Evolutionary conservation across 2,888 invertebrate species (phyloP), one percentile per base, ranked within the genome.

Genomic region (Chrysolina americana): DNA sequence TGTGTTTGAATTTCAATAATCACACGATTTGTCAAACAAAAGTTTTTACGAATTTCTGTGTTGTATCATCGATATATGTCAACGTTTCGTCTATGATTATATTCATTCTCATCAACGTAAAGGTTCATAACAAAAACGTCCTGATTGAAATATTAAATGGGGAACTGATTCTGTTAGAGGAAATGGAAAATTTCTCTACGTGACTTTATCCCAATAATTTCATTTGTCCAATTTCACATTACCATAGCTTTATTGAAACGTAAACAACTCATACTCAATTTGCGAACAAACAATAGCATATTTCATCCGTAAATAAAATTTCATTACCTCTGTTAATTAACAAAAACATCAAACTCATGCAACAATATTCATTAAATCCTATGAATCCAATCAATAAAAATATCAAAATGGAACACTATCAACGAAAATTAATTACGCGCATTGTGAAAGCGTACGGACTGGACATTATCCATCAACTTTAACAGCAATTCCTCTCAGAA

Each of bases 401-500:
- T 59, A 59, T 28, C 28, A 13, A 59, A 59, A 6, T n/a, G 59
- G 9, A 59, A 59, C 9, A 15, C 36, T 28, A 59, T 17, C 15
- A 23, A 59, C 23, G 28, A 59, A 59, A 59, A 59, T 59, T 15
- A 59, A 28, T 53, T 28, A 59, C 59, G 5, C 8, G 6, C 36
- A 59, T 28, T 59, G 28, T 17, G 28, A n/a, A n/a, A 36, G n/a
- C 59, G n/a, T 2, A n/a, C 28, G 13, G 28, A 36, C 36, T 59
- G n/a, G n/a, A 59, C 36, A 59, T 28, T 36, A 59, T 28, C 59
- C 6, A 59, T 59, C 59, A 59, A 59, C 36, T 59, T 28, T 15
- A 28, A 59, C 19, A 10, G 36, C 59, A 59, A 28, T 59, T 59
- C 28, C n/a, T 15, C 8, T n/a, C 28, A 4, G 9, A 59, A 59